phyloP scores from a whole-genome alignment of 2,888 invertebrate genomes.

The Chymomyza fuscimana region DNA sequence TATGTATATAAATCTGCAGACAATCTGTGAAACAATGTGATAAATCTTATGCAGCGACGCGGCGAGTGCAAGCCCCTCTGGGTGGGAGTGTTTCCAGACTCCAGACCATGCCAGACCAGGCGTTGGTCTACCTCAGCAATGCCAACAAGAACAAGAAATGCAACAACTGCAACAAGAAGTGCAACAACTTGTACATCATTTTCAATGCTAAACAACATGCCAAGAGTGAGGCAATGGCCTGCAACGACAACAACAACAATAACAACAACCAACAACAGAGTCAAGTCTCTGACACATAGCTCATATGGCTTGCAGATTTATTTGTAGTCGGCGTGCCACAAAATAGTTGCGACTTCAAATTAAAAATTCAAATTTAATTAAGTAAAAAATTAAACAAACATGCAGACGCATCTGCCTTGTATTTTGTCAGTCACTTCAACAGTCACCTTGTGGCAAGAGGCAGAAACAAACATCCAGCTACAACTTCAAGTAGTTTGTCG shows the following conservation, averaged over 20 bases:
- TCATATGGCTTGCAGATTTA: constrained; percentile 70
- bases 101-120: constrained; percentile 30
- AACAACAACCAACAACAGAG: constrained; percentile 24
- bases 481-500: background rate
- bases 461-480: background rate
- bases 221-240: constrained; percentile 61
- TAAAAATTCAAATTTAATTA: constrained; percentile 74
- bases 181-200: constrained; percentile 73
- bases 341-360: constrained; percentile 50
- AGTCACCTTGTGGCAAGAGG: background rate
- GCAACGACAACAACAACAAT: constrained; percentile 41
- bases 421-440: constrained; percentile 56
- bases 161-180: constrained; percentile 37
- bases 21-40: constrained; percentile 77
- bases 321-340: constrained; percentile 21
- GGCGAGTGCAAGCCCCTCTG: constrained; percentile 64
- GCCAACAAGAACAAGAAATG: constrained; percentile 37
- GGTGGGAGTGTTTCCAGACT: constrained; percentile 62
- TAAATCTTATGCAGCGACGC: constrained; percentile 71
- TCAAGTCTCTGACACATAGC: constrained; percentile 40
- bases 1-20: constrained; percentile 64
- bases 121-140: constrained; percentile 49
- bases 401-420: constrained; percentile 68
- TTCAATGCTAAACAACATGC: constrained; percentile 72
- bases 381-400: constrained; percentile 72